A percentile compares a stretch with the other conserved stretches of the same genome.
These are phyloP conservation scores for Mastigias papua DNA, from an alignment of 30 jellyfish, hydroid and myxozoan genomes.

Conservation along the genomic window DNA sequence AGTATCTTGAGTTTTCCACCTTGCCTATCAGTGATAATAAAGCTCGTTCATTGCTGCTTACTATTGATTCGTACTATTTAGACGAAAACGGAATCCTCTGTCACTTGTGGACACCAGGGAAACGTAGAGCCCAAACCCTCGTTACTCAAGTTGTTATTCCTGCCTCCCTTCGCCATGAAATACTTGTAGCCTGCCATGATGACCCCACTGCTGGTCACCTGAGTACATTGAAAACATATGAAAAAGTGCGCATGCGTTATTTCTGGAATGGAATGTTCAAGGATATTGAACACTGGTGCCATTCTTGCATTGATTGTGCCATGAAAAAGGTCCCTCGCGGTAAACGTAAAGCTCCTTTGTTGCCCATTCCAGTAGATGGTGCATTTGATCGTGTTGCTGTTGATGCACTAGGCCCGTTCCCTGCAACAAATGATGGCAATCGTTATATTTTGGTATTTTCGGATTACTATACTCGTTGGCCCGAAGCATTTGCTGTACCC, in stretches of 20 bases:
- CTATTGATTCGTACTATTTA: conserved; percentile 24
- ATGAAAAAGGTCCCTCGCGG: conserved; percentile 55
- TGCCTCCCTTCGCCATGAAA: conserved; percentile 34
- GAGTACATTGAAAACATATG: conserved; percentile 40
- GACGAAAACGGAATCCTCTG: conserved; percentile 39
- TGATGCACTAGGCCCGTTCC: conserved; percentile 63
- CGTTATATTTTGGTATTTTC: conserved; percentile 34
- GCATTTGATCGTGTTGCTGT: conserved; percentile 51
- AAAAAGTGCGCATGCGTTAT: conserved; percentile 38
- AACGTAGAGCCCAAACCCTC: conserved; percentile 13
- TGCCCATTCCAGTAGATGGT: conserved; percentile 50
- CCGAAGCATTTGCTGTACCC: conserved; percentile 46
- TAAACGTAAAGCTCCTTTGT: conserved; percentile 30
- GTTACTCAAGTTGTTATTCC: conserved; percentile 56
- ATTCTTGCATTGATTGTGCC: conserved; percentile 69
- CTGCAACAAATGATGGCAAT: conserved; percentile 32
- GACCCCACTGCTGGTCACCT: conserved; percentile 68
- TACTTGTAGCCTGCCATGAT: conserved; percentile 48
- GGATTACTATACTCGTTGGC: conserved; percentile 48
- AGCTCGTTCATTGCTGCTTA: conserved; percentile 29
- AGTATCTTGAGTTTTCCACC: conserved; percentile 5
- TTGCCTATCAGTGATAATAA: conserved; percentile 5
- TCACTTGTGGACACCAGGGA: conserved; percentile 61
- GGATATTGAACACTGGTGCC: conserved; percentile 74
- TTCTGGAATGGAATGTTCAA: conserved; percentile 59